Percentiles rank a stretch among this genome's conserved stretches.
Conservation (phyloP, 2,113 vertebrate genomes). For the Syngnathoides biaculeatus region DNA sequence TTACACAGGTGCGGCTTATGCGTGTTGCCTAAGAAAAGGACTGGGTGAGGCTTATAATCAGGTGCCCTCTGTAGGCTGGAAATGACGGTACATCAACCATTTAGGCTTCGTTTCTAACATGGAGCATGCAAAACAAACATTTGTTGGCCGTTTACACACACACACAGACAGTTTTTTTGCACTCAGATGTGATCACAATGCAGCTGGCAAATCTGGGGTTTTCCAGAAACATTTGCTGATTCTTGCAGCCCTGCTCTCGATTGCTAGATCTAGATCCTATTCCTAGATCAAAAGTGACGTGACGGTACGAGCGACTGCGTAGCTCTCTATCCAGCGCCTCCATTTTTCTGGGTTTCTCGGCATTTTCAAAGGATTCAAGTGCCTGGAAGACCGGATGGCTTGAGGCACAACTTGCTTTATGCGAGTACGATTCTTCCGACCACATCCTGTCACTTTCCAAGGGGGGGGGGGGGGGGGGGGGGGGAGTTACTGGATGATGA, state of each 20-base stretch:
- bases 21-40: too few relatives aligned
- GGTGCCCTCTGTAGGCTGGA: too few relatives aligned
- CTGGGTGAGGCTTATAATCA: too few relatives aligned
- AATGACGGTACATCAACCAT: too few relatives aligned
- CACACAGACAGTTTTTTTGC: constrained; percentile 17
- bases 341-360: background rate
- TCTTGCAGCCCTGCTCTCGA: constrained; percentile 57
- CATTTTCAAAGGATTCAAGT: background rate
- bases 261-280: constrained; percentile 52
- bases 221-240: constrained; percentile 41
- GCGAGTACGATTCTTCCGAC: too few relatives aligned
- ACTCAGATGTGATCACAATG: constrained; percentile 24
- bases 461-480: too few relatives aligned
- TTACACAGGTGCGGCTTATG: too few relatives aligned
- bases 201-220: constrained; percentile 49
- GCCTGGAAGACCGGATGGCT: too few relatives aligned
- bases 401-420: too few relatives aligned
- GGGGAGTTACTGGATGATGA: too few relatives aligned
- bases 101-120: constrained; percentile 35
- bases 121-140: constrained; percentile 22
- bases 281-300: too few relatives aligned
- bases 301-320: background rate
- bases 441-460: too few relatives aligned
- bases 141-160: constrained; percentile 10
- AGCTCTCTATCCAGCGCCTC: background rate